Base-by-base conservation (phyloP, 2,888 invertebrate species). In the Stegana nigrithorax region DNA sequence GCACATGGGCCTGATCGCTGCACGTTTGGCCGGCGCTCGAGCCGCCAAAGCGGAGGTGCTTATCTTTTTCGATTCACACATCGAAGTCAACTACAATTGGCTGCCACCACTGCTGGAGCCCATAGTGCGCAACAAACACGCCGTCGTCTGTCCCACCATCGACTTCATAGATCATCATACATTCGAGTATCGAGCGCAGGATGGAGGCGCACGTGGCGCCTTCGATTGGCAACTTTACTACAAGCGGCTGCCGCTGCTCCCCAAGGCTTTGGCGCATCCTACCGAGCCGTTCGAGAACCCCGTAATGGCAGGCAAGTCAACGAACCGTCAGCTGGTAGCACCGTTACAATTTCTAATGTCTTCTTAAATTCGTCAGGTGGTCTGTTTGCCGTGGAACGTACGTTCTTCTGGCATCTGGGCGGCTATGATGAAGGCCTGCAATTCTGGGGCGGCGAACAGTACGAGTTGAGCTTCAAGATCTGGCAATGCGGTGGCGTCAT, bases 371-470 rank as follows among this genome's bases (percentile, higher is more conserved):
- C n/a, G n/a, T n/a, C n/a, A n/a, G n/a, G n/a, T 10, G 98, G 98
- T 0, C 85, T 98, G 69, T 98, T 98, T 87, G 97, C 98, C 12
- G 98, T 98, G 61, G 92, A 92, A 63, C 87, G 91, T 0, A 89
- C 91, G 68, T 98, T 94, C 88, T 98, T 98, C 86, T 97, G 97
- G 97, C 95, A 97, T 84, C 86, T 98, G 42, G 98, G 96, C 1
- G 98, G 98, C 0, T 96, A 96, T 80, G 96, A 96, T 80, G 91
- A 92, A 60, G 95, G 95, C 0, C 87, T 96, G 1, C 95, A 97
- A 78, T 97, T 98, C 71, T 98, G 98, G 98, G 98, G 98, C 21
- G 98, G 97, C 0, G 98, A 98, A 84, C 98, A 98, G 84, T 98
- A 97, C 80, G 98, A 98, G 81, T 88, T 98, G n/a, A 97, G 97